phyloP scores from a whole-genome alignment of 2,888 invertebrate genomes.

The Epinotia nisella region DNA sequence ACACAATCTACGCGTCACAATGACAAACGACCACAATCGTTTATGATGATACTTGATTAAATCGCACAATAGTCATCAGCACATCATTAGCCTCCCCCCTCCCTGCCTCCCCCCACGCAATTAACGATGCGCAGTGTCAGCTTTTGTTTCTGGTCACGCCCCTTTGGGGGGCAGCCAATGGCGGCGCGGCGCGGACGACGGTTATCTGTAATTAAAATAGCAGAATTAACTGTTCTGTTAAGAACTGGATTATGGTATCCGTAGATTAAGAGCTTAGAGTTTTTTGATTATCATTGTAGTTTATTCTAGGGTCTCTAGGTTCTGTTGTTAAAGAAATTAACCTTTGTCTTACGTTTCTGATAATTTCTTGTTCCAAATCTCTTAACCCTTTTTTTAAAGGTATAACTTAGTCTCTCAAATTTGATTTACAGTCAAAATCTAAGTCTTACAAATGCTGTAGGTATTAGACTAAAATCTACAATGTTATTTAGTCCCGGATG shows the following conservation, averaged over 20 bases:
- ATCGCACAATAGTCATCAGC: constrained; percentile 38
- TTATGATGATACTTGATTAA: constrained; percentile 24
- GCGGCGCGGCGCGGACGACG: constrained; percentile 50
- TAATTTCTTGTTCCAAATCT: too few relatives aligned
- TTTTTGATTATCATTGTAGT: constrained; percentile 13
- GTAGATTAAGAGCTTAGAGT: constrained; percentile 4
- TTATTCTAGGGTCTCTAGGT: not conserved
- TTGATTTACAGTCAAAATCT: too few relatives aligned
- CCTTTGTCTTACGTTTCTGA: too few relatives aligned
- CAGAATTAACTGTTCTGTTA: constrained; percentile 9
- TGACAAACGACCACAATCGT: constrained; percentile 23
- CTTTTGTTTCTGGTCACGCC: constrained; percentile 49
- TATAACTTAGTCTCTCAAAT: too few relatives aligned
- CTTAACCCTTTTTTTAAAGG: too few relatives aligned
- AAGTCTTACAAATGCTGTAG: too few relatives aligned
- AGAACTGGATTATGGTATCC: constrained; percentile 12
- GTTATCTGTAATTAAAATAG: constrained; percentile 40
- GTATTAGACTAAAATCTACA: too few relatives aligned
- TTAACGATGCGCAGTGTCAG: constrained; percentile 40
- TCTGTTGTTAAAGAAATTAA: too few relatives aligned
- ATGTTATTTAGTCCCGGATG: too few relatives aligned
- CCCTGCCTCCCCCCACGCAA: constrained; percentile 9
- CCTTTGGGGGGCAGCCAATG: constrained; percentile 64
- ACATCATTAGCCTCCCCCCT: constrained; percentile 26
- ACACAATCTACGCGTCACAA: constrained; percentile 20